Evolutionary conservation across 2,113 vertebrate species (phyloP).

Genomic region (Thunnus maccoyii): DNA sequence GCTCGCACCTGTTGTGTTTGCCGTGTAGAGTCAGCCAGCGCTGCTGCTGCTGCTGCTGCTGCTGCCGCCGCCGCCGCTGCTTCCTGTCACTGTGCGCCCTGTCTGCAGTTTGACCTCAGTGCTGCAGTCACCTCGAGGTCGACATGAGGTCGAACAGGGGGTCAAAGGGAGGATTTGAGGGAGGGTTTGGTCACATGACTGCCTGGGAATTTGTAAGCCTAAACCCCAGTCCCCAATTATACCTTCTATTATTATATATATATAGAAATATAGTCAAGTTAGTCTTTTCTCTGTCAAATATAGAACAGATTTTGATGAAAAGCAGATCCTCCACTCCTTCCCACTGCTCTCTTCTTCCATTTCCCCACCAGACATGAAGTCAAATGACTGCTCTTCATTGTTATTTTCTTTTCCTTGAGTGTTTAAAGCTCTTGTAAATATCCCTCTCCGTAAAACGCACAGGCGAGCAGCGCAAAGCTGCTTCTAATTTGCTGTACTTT

Average conservation of each 20-base stretch:
- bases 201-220: conserved; percentile 4
- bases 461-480: conserved; percentile 83
- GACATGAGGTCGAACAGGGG: conserved; percentile 20
- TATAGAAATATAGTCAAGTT: background rate
- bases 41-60: too few relatives aligned
- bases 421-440: conserved; percentile 85
- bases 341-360: conserved; percentile 18
- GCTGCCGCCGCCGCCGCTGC: too few relatives aligned
- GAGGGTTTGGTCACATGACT: conserved; percentile 5
- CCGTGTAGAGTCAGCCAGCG: background rate
- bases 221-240: background rate
- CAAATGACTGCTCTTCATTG: conserved; percentile 56
- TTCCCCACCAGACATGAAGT: conserved; percentile 76
- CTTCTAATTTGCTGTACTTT: conserved; percentile 94
- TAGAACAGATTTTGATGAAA: conserved; percentile 74
- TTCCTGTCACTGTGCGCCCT: background rate
- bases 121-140: conserved; percentile 22
- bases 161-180: background rate
- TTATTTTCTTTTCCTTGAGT: conserved; percentile 41
- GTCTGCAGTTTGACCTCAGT: conserved; percentile 25
- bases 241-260: background rate
- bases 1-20: conserved; percentile 58
- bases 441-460: conserved; percentile 79
- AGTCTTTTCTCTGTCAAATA: background rate
- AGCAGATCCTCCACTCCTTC: conserved; percentile 73